Evolutionary conservation across 2,113 vertebrate genomes (phyloP).

Genomic region (Uropsilus gracilis): DNA sequence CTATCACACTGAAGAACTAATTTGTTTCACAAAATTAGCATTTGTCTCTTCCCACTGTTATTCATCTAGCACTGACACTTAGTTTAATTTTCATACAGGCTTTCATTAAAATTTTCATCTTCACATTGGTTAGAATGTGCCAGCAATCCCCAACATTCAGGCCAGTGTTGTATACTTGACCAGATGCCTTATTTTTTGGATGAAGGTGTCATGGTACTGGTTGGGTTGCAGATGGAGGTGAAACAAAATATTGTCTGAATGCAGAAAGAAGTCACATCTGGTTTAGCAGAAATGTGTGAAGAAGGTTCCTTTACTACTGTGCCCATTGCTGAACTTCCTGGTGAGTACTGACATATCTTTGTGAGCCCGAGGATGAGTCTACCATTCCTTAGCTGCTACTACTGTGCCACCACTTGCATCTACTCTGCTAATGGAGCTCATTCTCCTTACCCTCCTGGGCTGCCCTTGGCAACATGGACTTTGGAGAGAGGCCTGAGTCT

Average conservation of each 20-base stretch:
- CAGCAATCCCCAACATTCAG: not conserved
- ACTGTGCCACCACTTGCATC: accelerated
- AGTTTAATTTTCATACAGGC: not conserved
- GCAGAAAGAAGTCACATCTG: not conserved
- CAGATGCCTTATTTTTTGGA: not conserved
- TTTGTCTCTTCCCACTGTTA: not conserved
- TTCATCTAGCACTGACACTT: not conserved
- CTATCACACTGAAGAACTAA: not conserved
- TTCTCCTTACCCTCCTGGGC: no score
- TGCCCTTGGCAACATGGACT: accelerated
- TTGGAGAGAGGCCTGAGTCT: not conserved
- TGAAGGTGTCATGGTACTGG: not conserved
- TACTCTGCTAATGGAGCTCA: no score
- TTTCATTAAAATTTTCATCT: not conserved
- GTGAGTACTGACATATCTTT: not conserved
- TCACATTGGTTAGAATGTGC: not conserved
- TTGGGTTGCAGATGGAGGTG: not conserved
- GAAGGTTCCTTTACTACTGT: not conserved
- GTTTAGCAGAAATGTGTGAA: not conserved
- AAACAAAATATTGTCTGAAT: no score
- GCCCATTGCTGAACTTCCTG: not conserved
- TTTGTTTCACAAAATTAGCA: not conserved
- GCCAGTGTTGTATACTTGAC: not conserved
- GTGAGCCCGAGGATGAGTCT: no score
- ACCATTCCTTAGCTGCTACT: not conserved